Percentiles rank a stretch among this genome's conserved stretches.
phyloP scores from a whole-genome alignment of 2,888 invertebrate species.

The Willowsia nigromaculata region DNA sequence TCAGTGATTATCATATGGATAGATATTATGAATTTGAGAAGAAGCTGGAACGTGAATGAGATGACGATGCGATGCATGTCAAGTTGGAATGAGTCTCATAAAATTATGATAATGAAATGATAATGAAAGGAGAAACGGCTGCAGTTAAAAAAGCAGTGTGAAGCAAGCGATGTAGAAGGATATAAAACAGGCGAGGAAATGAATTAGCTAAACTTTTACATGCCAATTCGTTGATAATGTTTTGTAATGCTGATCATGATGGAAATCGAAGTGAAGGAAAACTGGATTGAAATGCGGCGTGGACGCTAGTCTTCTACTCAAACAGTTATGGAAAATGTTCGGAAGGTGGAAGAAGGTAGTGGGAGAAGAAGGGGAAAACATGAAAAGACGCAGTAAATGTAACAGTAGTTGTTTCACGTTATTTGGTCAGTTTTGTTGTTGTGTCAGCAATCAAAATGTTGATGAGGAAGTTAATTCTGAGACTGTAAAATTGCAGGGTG shows the following conservation, averaged over 20 bases:
- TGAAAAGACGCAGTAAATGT: background rate
- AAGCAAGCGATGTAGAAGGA: background rate
- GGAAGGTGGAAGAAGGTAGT: background rate
- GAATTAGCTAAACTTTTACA: background rate
- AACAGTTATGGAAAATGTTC: background rate
- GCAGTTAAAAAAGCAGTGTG: background rate
- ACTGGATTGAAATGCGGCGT: background rate
- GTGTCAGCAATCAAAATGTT: background rate
- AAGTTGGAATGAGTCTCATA: background rate
- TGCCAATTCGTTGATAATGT: background rate
- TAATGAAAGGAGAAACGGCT: background rate
- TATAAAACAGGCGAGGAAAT: background rate
- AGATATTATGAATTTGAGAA: background rate
- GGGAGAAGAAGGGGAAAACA: background rate
- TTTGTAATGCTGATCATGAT: background rate
- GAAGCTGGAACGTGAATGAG: background rate
- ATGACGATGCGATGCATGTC: background rate
- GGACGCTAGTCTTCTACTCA: background rate
- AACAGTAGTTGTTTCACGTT: background rate
- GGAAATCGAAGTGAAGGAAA: background rate
- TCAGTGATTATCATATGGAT: background rate
- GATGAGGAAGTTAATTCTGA: background rate
- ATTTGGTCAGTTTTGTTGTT: background rate
- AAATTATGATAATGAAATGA: conserved; percentile 29
- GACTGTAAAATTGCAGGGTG: conserved; percentile 60